These are phyloP conservation scores for Oryzias sinensis DNA, from an alignment of 2,797 vertebrate genomes.

Conservation along the genomic window DNA sequence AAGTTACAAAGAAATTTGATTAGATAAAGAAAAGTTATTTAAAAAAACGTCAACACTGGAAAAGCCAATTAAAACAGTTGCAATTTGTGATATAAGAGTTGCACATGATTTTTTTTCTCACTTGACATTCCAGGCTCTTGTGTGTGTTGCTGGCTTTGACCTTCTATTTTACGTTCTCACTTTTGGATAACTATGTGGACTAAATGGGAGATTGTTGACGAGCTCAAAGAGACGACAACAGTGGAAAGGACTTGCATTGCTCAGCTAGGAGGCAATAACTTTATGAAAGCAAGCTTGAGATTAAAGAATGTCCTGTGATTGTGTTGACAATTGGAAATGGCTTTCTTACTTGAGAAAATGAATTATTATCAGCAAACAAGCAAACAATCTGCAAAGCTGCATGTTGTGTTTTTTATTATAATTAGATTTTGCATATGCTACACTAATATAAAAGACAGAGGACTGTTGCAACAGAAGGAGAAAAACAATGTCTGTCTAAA, in stretches of 20 bases:
- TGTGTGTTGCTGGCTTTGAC: constrained; percentile 11
- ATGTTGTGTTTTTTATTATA: constrained; percentile 16
- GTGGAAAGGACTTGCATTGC: constrained; percentile 6
- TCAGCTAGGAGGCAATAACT: constrained; percentile 36
- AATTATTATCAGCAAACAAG: constrained; percentile 44
- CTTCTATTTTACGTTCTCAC: constrained; percentile 13
- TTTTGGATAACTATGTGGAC: constrained; percentile 9
- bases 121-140: constrained; percentile 4
- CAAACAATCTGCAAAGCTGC: constrained; percentile 4
- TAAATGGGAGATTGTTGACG: constrained; percentile 43
- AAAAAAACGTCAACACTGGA: too few relatives aligned
- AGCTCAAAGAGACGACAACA: constrained; percentile 5
- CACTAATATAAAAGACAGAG: constrained; percentile 1
- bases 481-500: background rate
- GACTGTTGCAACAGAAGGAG: constrained; percentile 3
- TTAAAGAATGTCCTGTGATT: constrained; percentile 31
- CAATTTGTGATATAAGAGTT: too few relatives aligned
- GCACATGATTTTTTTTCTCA: background rate
- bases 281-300: constrained; percentile 18
- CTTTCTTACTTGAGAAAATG: constrained; percentile 33
- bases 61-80: too few relatives aligned
- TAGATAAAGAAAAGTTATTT: too few relatives aligned
- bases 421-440: constrained; percentile 5
- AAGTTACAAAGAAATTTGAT: too few relatives aligned
- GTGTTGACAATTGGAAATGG: constrained; percentile 47